Conservation (phyloP, 1,140 invertebrate species). For the Nephotettix cincticeps region DNA sequence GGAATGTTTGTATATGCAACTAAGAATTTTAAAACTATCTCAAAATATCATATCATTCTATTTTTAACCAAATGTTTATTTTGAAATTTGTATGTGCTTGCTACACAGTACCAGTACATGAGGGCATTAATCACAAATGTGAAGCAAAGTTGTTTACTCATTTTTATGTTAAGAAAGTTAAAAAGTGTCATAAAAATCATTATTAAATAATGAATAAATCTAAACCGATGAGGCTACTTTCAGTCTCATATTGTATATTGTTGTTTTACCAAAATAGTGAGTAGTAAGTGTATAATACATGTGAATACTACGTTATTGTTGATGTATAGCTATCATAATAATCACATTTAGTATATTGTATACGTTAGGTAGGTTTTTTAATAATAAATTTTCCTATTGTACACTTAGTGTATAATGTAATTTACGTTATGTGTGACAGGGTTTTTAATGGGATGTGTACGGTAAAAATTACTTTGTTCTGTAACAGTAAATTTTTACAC, state of each 20-base stretch:
- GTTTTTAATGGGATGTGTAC: background rate
- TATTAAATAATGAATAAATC: background rate
- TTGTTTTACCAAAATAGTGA: constrained; percentile 12
- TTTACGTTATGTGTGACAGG: background rate
- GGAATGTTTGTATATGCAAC: background rate
- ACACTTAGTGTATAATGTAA: background rate
- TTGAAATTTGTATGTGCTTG: constrained; percentile 5
- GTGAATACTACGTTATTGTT: constrained; percentile 15
- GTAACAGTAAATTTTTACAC: no score
- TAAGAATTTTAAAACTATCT: background rate
- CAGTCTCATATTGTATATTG: background rate
- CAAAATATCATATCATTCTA: background rate
- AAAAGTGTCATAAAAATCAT: background rate
- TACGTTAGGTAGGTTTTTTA: constrained; percentile 25
- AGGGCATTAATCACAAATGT: constrained; percentile 17
- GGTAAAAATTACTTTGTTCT: no score
- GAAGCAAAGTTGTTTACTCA: background rate
- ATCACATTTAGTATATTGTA: constrained; percentile 2
- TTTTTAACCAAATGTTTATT: background rate
- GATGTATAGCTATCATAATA: constrained; percentile 9
- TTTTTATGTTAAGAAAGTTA: background rate
- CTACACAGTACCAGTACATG: background rate
- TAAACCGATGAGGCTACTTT: background rate
- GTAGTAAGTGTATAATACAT: background rate
- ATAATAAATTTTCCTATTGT: background rate